Evolutionary conservation across 2,888 invertebrate genomes (phyloP), one percentile per base, ranked within the genome.

Genomic region (Scaptomyza polygonia): DNA sequence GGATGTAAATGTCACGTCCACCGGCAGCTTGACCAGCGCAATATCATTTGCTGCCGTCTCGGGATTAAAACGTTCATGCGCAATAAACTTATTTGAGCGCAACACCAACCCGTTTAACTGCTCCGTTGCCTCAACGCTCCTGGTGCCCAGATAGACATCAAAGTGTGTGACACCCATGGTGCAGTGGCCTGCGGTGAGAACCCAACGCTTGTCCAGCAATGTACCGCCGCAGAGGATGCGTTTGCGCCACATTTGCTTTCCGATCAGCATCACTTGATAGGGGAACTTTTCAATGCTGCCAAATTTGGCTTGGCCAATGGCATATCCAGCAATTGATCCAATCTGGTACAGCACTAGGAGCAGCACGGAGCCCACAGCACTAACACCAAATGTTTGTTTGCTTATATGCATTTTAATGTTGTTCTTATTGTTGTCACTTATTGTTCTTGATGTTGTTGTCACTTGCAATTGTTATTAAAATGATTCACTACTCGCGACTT

Each of bases 241-340:
- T 27, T 86, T 89, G 63, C 88, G 86, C 88, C 89, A 90, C 66
- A 88, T 56, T 40, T 89, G 88, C 51, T 90, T 91, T 29, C 91
- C 91, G n/a, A 91, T 90, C 44, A 91, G 76, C 91, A 91, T 91
- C 55, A 90, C 91, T 79, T 91, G 91, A 57, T 91, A 91, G 55
- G 91, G 91, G 47, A 91, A 91, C 57, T 86, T 89, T 65, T 90
- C 89, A 1, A 89, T 88, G 16, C 75, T 80, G 7, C 91, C 90
- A 64, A 81, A 90, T 61, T 91, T 91, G 9, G 86, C 79, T 47
- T 90, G 88, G 8, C 91, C 91, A 47, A 91, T 69, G 39, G 91
- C 90, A 56, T 90, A 91, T 56, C 86, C 75, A 0, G 52, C 12
- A 25, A 58, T 68, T 11, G 45, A 32, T 2, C 45, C 43, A 4